Evolutionary conservation across 1,140 invertebrate species (phyloP), one percentile per base, ranked within the genome.

Genomic region (Meloidogyne exigua): DNA sequence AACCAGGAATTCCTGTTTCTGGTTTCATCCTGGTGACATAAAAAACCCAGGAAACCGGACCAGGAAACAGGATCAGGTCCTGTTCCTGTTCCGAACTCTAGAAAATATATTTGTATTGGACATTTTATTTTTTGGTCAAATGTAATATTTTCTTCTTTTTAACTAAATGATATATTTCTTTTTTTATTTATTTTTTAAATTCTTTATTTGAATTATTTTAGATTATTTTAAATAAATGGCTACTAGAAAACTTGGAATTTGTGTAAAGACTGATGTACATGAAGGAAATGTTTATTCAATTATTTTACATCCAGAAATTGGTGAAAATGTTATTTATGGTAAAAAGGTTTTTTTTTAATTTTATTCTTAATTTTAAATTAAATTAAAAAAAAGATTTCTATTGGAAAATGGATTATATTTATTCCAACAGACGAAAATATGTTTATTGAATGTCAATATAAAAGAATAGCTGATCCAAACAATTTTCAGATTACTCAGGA

Each of bases 321-420:
- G 49, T 57, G 49, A 57, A 57, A 57, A 57, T 57, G 49, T 57
- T 9, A 57, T 57, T 57, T 57, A n/a, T 57, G 49, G 49, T 9
- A 5, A 57, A 57, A 57, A 57, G n/a, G 49, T 57, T n/a, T n/a
- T 5, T n/a, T 9, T n/a, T n/a, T 7, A n/a, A n/a, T 15, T n/a
- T 21, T 57, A n/a, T n/a, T n/a, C 21, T 49, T 9, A n/a, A 57
- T n/a, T 9, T 49, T 49, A 18, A 18, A 18, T 18, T 49, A 18
- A n/a, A n/a, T 57, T 57, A 39, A 39, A 39, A 39, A 39, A 57
- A 57, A 57, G 49, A 57, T 57, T 57, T n/a, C 49, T 9, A 18
- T n/a, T n/a, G 49, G 49, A 57, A 57, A 57, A 57, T 57, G 49
- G 49, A n/a, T 57, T 57, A 18, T 57, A n/a, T 57, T 57, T 57